phyloP scores from a whole-genome alignment of 2,113 vertebrate species.

The Notechis scutatus region DNA sequence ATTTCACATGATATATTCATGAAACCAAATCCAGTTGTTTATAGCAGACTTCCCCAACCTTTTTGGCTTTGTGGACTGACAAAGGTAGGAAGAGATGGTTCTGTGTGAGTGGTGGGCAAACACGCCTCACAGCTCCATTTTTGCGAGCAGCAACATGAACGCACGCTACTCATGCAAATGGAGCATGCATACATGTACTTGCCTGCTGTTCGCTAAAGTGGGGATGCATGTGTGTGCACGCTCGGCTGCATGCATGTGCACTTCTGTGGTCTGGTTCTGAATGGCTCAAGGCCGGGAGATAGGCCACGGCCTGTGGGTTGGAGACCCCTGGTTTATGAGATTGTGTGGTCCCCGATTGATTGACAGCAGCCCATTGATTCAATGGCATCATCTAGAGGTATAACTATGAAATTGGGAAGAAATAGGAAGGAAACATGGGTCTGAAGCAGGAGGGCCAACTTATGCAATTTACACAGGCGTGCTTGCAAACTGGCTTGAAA shows the following conservation, averaged over 20 bases:
- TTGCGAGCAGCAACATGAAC: neutral
- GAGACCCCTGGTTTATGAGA: neutral
- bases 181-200: neutral
- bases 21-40: neutral
- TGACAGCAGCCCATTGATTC: neutral
- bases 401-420: neutral
- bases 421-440: neutral
- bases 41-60: neutral
- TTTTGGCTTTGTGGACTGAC: neutral
- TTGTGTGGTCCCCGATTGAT: neutral
- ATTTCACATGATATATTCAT: neutral
- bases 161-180: rapidly evolving
- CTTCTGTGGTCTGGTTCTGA: neutral
- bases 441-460: neutral
- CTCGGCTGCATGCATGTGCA: neutral
- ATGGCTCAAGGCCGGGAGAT: neutral
- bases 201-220: neutral
- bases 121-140: rapidly evolving
- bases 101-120: neutral
- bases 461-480: neutral
- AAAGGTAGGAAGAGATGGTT: neutral
- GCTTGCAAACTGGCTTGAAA: neutral
- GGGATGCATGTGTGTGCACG: neutral
- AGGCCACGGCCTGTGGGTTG: neutral
- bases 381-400: neutral